Evolutionary conservation across 92 coral and sea anemone species (phyloP).

Genomic region (Anthopleura xanthogrammica): DNA sequence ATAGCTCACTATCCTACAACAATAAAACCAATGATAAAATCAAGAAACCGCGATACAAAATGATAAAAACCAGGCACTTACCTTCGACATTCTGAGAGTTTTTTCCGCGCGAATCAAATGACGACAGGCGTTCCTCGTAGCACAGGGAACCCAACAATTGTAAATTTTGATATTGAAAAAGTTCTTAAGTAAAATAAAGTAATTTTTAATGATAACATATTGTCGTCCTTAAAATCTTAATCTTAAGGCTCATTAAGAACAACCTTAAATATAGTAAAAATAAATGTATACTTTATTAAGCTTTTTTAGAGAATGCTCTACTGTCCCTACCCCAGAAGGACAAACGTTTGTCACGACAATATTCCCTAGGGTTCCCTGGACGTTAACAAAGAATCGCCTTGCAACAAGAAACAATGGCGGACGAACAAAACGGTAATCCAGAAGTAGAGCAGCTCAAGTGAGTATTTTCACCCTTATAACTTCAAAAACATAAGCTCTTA

Average conservation of each 20-base stretch:
- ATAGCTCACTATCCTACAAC: conserved; percentile 87
- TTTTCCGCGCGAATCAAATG: conserved; percentile 6
- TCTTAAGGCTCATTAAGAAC: not conserved
- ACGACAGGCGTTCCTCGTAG: conserved; percentile 31
- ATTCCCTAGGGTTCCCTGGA: conserved; percentile 47
- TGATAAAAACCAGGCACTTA: conserved; percentile 1
- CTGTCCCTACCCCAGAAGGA: conserved; percentile 33
- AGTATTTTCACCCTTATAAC: conserved; percentile 19
- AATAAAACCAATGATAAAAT: not conserved
- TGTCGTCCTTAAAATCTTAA: not conserved
- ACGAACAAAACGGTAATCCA: conserved; percentile 24
- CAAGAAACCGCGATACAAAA: not conserved
- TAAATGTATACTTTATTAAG: not conserved
- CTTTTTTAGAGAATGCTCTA: not conserved
- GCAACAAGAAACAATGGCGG: conserved; percentile 66
- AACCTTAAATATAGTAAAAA: not conserved
- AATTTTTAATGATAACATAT: not conserved
- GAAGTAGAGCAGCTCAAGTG: conserved; percentile 76
- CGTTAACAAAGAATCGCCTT: conserved; percentile 2
- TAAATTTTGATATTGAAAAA: too few relatives aligned
- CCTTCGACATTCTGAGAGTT: conserved; percentile 37
- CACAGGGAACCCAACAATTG: conserved; percentile 18
- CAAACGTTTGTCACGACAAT: conserved; percentile 18
- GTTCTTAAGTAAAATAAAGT: not conserved
- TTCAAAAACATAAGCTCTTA: not conserved